A percentile compares a stretch with the other conserved stretches of the same genome.
Evolutionary conservation across 2,888 invertebrate species (phyloP).

Genomic region (Strigamia maritima): DNA sequence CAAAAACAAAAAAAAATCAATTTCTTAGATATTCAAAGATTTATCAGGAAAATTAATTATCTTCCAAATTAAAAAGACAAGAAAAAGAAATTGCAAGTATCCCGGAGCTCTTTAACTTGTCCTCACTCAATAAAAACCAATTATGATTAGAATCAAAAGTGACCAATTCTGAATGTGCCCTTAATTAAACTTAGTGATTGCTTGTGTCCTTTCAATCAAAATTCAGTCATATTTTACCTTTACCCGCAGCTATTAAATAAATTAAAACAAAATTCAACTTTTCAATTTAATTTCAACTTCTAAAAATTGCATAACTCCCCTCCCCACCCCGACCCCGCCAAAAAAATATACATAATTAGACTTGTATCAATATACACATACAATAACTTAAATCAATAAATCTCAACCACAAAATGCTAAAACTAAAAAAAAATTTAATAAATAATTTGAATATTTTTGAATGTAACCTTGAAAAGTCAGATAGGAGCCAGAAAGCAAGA

Average conservation of each 20-base stretch:
- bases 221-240: neutral
- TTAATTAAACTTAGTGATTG: constrained; percentile 21
- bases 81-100: neutral
- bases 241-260: neutral
- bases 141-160: constrained; percentile 9
- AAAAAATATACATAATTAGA: neutral
- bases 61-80: neutral
- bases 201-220: constrained; percentile 1
- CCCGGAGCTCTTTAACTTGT: neutral
- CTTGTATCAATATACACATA: neutral
- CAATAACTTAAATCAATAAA: neutral
- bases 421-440: neutral
- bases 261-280: constrained; percentile 26
- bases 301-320: too few relatives aligned
- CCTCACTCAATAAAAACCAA: neutral
- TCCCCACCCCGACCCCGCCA: neutral
- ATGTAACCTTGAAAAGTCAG: neutral
- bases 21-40: neutral
- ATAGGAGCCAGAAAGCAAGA: neutral
- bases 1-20: neutral
- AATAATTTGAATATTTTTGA: neutral
- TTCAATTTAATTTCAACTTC: neutral
- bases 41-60: constrained; percentile 13
- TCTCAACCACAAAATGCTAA: neutral
- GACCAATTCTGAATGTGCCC: neutral